Conservation (phyloP, 2,888 invertebrate species). For the Salticus scenicus region DNA sequence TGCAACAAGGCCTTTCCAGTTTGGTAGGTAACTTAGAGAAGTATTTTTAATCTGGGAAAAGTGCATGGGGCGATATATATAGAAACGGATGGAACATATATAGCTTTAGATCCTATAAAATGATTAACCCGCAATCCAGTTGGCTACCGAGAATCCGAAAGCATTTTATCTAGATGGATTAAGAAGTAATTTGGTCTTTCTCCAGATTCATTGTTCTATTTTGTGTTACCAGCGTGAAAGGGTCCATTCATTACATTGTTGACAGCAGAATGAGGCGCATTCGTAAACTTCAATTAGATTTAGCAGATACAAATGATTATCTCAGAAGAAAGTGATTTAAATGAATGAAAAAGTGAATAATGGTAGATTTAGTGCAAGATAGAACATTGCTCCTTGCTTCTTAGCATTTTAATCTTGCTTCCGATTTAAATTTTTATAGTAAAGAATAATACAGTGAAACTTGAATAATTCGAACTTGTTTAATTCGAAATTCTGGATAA, state of each 20-base stretch:
- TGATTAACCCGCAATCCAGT: background rate
- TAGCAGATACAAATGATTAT: background rate
- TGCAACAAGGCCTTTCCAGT: too few species aligned
- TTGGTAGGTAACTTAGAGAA: too few species aligned
- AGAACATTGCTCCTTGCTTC: too few species aligned
- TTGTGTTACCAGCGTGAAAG: background rate
- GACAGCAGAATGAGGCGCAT: background rate
- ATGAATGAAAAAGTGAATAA: background rate
- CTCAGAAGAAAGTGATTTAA: background rate
- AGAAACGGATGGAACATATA: background rate
- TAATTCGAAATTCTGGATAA: too few species aligned
- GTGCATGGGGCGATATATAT: too few species aligned
- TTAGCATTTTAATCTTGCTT: too few species aligned
- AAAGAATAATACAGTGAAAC: too few species aligned
- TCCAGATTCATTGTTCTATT: background rate
- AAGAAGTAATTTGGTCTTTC: background rate
- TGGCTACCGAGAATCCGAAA: background rate
- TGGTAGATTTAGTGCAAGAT: background rate
- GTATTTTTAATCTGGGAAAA: too few species aligned
- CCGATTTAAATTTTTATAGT: too few species aligned
- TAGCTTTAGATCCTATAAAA: background rate
- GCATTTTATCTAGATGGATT: background rate
- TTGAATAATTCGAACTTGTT: too few species aligned
- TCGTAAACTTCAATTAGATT: constrained; percentile 17
- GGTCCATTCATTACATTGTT: background rate